phyloP scores from a whole-genome alignment of 2,797 vertebrate species.

The Sylvilagus floridanus region DNA sequence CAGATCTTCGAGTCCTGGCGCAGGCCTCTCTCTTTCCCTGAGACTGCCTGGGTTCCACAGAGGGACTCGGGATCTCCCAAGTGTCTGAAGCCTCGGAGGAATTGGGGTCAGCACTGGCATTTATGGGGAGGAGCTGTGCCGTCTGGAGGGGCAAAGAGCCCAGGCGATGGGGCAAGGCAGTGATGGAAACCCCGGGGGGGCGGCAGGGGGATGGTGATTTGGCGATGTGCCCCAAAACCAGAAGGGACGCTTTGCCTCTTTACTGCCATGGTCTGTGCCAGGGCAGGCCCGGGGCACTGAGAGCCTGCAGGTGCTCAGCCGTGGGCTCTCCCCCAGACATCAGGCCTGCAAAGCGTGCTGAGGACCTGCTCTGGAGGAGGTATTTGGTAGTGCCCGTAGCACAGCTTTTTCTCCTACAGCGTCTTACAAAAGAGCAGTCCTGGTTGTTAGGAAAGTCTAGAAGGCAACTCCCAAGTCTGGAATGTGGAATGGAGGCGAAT shows the following conservation, averaged over 20 bases:
- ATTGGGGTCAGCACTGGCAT: neutral
- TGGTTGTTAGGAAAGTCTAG: conserved; percentile 48
- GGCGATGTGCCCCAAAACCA: neutral
- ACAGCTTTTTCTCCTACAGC: neutral
- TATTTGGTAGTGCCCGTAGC: neutral
- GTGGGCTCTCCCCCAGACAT: neutral
- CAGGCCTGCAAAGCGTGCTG: neutral
- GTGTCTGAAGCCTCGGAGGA: neutral
- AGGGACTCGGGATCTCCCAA: neutral
- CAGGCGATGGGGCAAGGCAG: neutral
- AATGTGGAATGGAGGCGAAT: neutral
- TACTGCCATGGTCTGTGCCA: neutral
- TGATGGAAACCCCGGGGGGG: neutral
- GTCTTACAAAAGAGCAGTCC: neutral
- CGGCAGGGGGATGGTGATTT: neutral
- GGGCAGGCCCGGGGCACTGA: neutral
- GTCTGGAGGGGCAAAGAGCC: neutral
- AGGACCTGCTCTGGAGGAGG: neutral
- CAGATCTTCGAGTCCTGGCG: neutral
- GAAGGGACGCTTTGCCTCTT: neutral
- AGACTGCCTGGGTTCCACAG: neutral
- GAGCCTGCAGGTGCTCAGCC: neutral
- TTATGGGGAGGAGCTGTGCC: neutral
- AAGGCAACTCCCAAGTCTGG: neutral
- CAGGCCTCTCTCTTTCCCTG: neutral